Conservation (phyloP, 2,888 invertebrate species). For the Rhogogaster chlorosoma region DNA sequence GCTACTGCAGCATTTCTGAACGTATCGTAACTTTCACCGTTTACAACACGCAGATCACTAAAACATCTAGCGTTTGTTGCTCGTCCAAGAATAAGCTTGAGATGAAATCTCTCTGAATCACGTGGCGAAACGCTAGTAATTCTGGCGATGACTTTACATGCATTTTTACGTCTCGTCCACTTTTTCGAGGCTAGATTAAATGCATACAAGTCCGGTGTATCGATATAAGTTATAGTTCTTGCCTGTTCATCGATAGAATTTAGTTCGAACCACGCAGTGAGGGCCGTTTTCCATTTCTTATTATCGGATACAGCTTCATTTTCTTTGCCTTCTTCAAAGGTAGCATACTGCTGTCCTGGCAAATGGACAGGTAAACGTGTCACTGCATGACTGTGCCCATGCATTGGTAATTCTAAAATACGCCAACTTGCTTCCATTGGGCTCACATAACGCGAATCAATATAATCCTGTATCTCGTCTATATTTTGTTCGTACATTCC, state of each 20-base stretch:
- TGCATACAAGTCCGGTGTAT: slow-evolving; percentile 60
- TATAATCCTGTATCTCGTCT: slow-evolving; percentile 67
- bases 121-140: background rate
- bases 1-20: slow-evolving; percentile 58
- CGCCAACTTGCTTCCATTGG: slow-evolving; percentile 69
- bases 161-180: background rate
- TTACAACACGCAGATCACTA: slow-evolving; percentile 54
- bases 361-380: no score
- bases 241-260: slow-evolving; percentile 59
- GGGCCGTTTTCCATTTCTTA: slow-evolving; percentile 53
- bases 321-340: slow-evolving; percentile 1
- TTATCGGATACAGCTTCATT: slow-evolving; percentile 49
- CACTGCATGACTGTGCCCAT: no score
- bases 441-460: slow-evolving; percentile 70
- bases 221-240: slow-evolving; percentile 53
- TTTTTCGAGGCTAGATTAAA: background rate
- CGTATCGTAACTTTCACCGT: slow-evolving; percentile 56
- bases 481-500: background rate
- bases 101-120: slow-evolving; percentile 50
- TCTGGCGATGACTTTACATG: background rate
- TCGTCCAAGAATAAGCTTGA: slow-evolving; percentile 55
- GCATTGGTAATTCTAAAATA: no score
- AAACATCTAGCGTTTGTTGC: slow-evolving; percentile 56
- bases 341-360: no score
- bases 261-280: slow-evolving; percentile 64